Conservation (phyloP, 2,888 invertebrate genomes). For the Andrena haemorrhoa region DNA sequence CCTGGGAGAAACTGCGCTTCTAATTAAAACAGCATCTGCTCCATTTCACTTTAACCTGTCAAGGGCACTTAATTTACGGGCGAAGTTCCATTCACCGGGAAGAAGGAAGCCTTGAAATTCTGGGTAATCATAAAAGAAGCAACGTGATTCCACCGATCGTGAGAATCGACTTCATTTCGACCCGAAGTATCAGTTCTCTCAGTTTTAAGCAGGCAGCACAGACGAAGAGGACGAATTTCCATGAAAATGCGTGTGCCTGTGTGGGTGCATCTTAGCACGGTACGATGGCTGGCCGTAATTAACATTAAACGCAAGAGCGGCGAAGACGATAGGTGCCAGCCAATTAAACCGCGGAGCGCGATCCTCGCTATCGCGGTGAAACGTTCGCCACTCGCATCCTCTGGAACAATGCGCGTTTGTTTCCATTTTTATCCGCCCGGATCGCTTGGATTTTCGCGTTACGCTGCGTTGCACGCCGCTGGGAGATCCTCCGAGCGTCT, state of each 20-base stretch:
- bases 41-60: neutral
- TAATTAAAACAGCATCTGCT: neutral
- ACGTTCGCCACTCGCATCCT: neutral
- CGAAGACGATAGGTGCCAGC: neutral
- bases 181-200: neutral
- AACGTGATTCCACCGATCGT: neutral
- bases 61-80: neutral
- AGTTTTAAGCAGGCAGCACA: neutral
- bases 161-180: neutral
- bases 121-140: neutral
- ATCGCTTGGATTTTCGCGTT: conserved; percentile 16
- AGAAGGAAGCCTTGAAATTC: neutral
- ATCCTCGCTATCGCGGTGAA: neutral
- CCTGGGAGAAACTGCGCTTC: neutral
- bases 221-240: neutral
- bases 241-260: neutral
- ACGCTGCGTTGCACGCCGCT: neutral
- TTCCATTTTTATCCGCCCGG: conserved; percentile 21
- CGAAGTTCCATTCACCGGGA: neutral
- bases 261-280: neutral
- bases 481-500: conserved; percentile 10
- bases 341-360: conserved; percentile 13
- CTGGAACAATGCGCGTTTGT: conserved; percentile 11
- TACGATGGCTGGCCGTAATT: conserved; percentile 15
- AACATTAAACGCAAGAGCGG: conserved; percentile 17